A percentile compares a stretch with the other conserved stretches of the same genome.
Conservation (phyloP, 2,113 vertebrate genomes). For the Willisornis vidua region DNA sequence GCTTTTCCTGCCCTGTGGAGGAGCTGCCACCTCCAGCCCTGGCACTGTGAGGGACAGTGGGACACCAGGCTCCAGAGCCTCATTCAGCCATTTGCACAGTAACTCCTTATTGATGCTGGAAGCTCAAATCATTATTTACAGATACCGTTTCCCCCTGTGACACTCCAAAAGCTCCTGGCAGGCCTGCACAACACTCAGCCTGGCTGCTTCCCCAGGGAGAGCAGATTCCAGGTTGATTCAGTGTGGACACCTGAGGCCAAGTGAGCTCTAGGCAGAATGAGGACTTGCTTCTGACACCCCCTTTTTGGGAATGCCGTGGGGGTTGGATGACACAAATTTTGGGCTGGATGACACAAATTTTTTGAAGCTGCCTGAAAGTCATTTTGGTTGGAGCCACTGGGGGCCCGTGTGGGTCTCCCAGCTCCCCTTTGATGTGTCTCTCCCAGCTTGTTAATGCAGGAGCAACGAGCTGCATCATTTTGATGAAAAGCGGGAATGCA, state of each 20-base stretch:
- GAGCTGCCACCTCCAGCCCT: not conserved
- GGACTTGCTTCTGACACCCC: fast-evolving
- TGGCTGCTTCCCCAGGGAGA: not conserved
- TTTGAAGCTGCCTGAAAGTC: not conserved
- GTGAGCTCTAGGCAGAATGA: not conserved
- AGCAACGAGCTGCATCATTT: not conserved
- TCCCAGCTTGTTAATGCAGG: not conserved
- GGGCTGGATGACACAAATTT: not conserved
- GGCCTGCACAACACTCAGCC: not conserved
- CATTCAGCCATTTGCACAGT: not conserved
- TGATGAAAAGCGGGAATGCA: not conserved
- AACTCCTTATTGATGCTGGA: not conserved
- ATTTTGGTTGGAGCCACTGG: not conserved
- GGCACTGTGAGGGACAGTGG: not conserved
- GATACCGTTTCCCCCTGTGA: not conserved
- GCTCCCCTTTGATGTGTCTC: not conserved
- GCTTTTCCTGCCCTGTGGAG: not conserved
- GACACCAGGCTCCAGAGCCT: not conserved
- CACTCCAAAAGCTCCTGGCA: not conserved
- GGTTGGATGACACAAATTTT: not conserved
- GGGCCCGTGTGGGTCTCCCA: fast-evolving
- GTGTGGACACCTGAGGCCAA: not conserved
- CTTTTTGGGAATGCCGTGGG: not conserved
- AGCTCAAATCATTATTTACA: not conserved
- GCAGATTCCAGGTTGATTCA: not conserved